Evolutionary conservation across 2,113 vertebrate species (phyloP), one percentile per base, ranked within the genome.

Genomic region (Campylorhamphus procurvoides): DNA sequence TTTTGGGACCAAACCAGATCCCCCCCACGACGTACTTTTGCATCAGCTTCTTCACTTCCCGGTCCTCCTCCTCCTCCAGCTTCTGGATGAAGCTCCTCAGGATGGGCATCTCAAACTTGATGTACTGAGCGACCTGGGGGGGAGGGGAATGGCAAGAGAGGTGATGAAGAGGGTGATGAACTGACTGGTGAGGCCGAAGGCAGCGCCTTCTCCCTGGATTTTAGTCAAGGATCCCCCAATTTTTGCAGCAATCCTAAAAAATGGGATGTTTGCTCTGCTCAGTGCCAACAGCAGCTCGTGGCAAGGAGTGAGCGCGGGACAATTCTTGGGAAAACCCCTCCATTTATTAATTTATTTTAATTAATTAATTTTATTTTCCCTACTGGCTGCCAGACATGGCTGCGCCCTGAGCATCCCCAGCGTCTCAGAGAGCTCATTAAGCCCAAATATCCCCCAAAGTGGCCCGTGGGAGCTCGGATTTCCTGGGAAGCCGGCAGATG

Each of bases 21-120:
- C 14, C 18, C 5, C 0, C 40, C 23, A 69, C 49, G 2, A 19
- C 39, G 0, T 97, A 99, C 99, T 98, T 99, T 96, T 90, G 98
- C 97, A 96, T 98, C 16, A 99, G 98, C 94, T 99, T 99, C 97
- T 98, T 98, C 82, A 99, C 99, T 95, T 99, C 99, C 3, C 99
- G 97, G 50, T 99, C 99, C 91, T 99, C 99, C 88, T 99, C 99
- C 78, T 99, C 99, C 68, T 99, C 98, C 88, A 99, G 98, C 95
- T 99, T 99, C 81, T 98, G 98, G 95, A 99, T 99, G 95, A 99
- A 99, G 97, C 99, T 99, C 97, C 98, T 98, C 91, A 99, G 98
- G 47, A 99, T 99, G 0, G 99, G 99, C 99, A 99, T 99, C 97
- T 99, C 99, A 15, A 99, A 99, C 94, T 99, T 99, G 85, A 99